Evolutionary conservation across 2,113 vertebrate genomes (phyloP).

Genomic region (Notarius quadriscutis): DNA sequence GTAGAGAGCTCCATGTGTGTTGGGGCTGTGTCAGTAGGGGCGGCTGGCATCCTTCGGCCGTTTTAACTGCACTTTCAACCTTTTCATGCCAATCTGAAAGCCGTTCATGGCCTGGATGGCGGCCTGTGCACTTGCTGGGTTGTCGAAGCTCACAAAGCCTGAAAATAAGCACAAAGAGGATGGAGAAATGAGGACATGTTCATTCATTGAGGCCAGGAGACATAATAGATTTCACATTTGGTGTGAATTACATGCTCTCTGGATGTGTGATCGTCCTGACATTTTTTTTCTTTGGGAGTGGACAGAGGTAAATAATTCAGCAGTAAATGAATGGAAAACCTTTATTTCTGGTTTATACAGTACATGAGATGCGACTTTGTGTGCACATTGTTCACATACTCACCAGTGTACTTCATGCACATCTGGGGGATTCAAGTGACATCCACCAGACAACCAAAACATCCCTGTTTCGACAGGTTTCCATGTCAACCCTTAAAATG

Average conservation of each 20-base stretch:
- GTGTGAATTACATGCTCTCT: background rate
- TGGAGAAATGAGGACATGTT: background rate
- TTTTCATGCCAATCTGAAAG: slow-evolving; percentile 98
- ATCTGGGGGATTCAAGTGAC: background rate
- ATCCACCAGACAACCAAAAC: background rate
- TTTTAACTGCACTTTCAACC: slow-evolving; percentile 98
- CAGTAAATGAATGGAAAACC: background rate
- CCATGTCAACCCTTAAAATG: background rate
- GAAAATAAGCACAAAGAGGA: slow-evolving; percentile 25
- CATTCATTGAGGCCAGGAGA: background rate
- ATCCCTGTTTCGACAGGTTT: background rate
- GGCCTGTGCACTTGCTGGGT: slow-evolving; percentile 94
- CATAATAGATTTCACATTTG: background rate
- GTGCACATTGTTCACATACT: background rate
- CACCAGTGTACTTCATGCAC: background rate
- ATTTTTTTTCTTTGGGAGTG: background rate
- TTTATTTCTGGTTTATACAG: background rate
- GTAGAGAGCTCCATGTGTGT: slow-evolving; percentile 55
- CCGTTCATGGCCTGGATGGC: slow-evolving; percentile 99
- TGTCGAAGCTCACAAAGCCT: slow-evolving; percentile 99
- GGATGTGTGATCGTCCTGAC: background rate
- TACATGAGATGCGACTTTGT: background rate
- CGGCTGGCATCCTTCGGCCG: slow-evolving; percentile 95
- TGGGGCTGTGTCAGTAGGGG: slow-evolving; percentile 86
- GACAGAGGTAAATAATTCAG: background rate